Evolutionary conservation across 2,888 invertebrate species (phyloP), one percentile per base, ranked within the genome.

Genomic region (Petrolisthes manimaculis): DNA sequence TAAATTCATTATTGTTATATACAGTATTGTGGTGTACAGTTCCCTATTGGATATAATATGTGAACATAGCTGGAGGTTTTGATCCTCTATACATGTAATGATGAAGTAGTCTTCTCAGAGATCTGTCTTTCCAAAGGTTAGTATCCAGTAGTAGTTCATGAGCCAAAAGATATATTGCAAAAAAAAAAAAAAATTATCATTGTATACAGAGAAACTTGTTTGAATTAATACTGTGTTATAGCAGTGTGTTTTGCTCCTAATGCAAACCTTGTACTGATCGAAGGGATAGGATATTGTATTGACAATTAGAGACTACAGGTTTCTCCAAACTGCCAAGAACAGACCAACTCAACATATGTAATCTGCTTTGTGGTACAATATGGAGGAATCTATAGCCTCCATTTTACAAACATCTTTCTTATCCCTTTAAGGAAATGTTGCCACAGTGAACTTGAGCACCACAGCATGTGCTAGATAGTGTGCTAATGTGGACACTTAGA

Each of bases 101-200:
- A 56, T 69, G 56, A 56, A 61, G 51, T 86, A 81, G 81, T 86
- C 86, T 80, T 86, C 78, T 69, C 80, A 81, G 81, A 86, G 86
- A 86, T 86, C 86, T 86, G 86, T 86, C 86, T 81, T 86, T 86
- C 86, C 86, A 82, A 86, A 81, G 86, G 81, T 86, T 78, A 85
- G 78, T 86, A 81, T 86, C 55, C 55, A 56, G 75, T 81, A 74
- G 81, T 81, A 37, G 37, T 37, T 37, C 37, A 56, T 86, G 81
- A 86, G 80, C 86, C 81, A 81, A 81, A 86, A 79, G 56, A 86
- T 54, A 74, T 71, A 80, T 74, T 86, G 56, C 74, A 67, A 54
- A 74, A 37, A 37, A 37, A 37, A 37, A 37, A 37, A 37, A 37
- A 37, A 37, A 37, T 37, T 37, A 71, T 71, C 71, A 71, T 71